phyloP scores from a whole-genome alignment of 2,888 invertebrate genomes.

The Sphecodes monilicornis region DNA sequence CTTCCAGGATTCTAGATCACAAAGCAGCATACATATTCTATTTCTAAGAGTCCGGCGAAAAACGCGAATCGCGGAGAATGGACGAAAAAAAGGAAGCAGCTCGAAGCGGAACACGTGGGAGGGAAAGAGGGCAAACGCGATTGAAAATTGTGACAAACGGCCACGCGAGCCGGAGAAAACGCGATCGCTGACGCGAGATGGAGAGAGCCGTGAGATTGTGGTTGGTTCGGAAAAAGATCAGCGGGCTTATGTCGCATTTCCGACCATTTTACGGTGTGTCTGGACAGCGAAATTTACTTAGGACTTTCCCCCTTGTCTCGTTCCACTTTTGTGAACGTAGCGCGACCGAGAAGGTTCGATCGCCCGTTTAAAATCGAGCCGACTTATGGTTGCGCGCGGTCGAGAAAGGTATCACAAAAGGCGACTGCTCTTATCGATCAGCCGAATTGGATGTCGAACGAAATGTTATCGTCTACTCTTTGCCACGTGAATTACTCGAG shows the following conservation, averaged over 20 bases:
- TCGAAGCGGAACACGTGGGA: background rate
- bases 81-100: background rate
- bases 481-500: slow-evolving; percentile 13
- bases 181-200: background rate
- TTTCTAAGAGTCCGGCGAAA: background rate
- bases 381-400: slow-evolving; percentile 14
- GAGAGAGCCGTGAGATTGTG: slow-evolving; percentile 1
- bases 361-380: slow-evolving; percentile 18
- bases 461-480: slow-evolving; percentile 25
- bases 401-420: slow-evolving; percentile 9
- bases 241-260: slow-evolving; percentile 49
- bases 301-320: slow-evolving; percentile 49
- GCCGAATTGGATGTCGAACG: slow-evolving; percentile 22
- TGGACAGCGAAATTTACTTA: slow-evolving; percentile 70
- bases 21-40: slow-evolving; percentile 4
- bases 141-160: slow-evolving; percentile 58
- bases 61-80: background rate
- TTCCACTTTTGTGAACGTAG: slow-evolving; percentile 6
- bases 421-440: slow-evolving; percentile 29
- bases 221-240: slow-evolving; percentile 32
- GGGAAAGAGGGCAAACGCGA: slow-evolving; percentile 18
- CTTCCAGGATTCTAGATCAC: slow-evolving; percentile 1
- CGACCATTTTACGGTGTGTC: slow-evolving; percentile 40
- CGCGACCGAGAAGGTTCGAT: slow-evolving; percentile 23
- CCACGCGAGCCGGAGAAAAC: background rate